phyloP scores from a whole-genome alignment of 2,113 vertebrate genomes.

The Chitala chitala region DNA sequence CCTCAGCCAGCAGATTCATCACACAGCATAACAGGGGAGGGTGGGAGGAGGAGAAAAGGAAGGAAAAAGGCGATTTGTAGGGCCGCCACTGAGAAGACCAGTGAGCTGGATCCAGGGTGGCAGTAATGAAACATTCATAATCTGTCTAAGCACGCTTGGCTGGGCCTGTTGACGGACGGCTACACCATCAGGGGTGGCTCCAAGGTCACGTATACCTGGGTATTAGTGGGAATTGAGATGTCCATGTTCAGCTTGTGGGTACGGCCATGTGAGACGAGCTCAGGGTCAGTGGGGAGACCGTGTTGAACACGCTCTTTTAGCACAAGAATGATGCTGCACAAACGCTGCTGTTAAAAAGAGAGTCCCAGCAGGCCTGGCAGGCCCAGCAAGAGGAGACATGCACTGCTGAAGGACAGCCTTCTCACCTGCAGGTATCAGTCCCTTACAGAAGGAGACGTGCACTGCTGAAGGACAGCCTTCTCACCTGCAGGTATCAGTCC shows the following conservation, averaged over 20 bases:
- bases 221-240: conserved; percentile 38
- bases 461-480: no score
- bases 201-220: conserved; percentile 64
- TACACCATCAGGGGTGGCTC: conserved; percentile 60
- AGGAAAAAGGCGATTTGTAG: conserved; percentile 74
- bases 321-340: background rate
- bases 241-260: conserved; percentile 36
- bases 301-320: conserved; percentile 24
- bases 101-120: conserved; percentile 61
- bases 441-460: no score
- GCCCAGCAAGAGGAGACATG: no score
- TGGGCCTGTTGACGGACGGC: conserved; percentile 65
- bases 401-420: no score
- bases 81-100: conserved; percentile 45
- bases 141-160: conserved; percentile 70
- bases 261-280: conserved; percentile 35
- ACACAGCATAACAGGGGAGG: conserved; percentile 37
- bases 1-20: conserved; percentile 71
- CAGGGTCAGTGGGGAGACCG: conserved; percentile 37
- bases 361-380: no score
- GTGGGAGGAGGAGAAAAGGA: conserved; percentile 28
- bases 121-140: conserved; percentile 77
- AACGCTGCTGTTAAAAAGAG: background rate
- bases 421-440: no score
- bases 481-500: no score